Percentiles rank a stretch among this genome's conserved stretches.
These are phyloP conservation scores for Gila robusta DNA, from an alignment of 2,797 vertebrate species.

Conservation along the genomic window DNA sequence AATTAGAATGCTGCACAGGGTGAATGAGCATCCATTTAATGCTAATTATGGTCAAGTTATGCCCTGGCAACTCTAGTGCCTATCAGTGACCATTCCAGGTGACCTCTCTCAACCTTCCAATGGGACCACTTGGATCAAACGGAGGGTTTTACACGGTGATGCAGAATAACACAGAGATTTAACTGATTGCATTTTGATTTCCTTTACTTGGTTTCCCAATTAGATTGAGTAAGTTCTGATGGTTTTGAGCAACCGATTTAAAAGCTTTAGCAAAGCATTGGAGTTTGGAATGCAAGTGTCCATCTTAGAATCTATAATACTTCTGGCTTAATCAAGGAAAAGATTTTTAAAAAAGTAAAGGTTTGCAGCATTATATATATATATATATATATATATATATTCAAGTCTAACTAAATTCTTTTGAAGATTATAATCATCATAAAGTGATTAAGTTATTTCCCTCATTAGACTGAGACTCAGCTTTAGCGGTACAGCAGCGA, in stretches of 20 bases:
- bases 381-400: too few species aligned
- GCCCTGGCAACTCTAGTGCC: slow-evolving; percentile 53
- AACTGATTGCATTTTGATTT: slow-evolving; percentile 49
- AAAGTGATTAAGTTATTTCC: background rate
- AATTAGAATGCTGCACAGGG: slow-evolving; percentile 56
- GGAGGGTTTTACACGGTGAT: slow-evolving; percentile 37
- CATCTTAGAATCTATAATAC: background rate
- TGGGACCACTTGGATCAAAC: slow-evolving; percentile 41
- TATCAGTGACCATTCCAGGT: slow-evolving; percentile 62
- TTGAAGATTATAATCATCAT: background rate
- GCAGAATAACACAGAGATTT: slow-evolving; percentile 10
- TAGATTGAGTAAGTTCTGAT: slow-evolving; percentile 40
- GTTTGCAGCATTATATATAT: too few species aligned
- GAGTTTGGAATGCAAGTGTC: background rate
- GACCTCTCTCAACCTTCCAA: slow-evolving; percentile 62
- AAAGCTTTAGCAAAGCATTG: background rate
- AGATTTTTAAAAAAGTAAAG: too few species aligned
- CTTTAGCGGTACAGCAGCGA: slow-evolving; percentile 17
- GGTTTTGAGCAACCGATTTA: slow-evolving; percentile 24
- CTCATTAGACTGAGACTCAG: slow-evolving; percentile 29
- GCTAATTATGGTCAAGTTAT: slow-evolving; percentile 55
- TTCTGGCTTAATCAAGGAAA: background rate
- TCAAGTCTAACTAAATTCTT: background rate
- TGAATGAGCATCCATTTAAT: slow-evolving; percentile 55
- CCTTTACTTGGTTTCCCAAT: slow-evolving; percentile 37